phyloP scores from a whole-genome alignment of 2,888 invertebrate genomes.

The Reticulitermes lucifugus region DNA sequence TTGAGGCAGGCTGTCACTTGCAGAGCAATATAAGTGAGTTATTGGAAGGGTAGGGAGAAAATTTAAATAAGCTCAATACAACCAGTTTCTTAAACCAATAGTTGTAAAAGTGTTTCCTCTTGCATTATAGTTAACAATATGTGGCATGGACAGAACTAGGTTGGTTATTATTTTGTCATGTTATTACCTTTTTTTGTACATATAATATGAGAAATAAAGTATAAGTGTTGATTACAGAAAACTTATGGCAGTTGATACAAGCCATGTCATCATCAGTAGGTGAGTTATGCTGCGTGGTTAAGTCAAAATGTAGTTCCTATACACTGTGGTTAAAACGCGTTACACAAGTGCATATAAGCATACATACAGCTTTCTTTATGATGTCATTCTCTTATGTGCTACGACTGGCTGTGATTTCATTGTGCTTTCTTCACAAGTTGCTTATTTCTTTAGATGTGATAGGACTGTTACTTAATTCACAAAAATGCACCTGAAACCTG shows the following conservation, averaged over 20 bases:
- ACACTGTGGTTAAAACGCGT: too few relatives aligned
- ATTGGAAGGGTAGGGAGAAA: background rate
- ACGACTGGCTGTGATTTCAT: too few relatives aligned
- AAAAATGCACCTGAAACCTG: too few relatives aligned
- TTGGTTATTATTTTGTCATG: conserved; percentile 25
- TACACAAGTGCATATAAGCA: too few relatives aligned
- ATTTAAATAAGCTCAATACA: conserved; percentile 3
- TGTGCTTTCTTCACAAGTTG: too few relatives aligned
- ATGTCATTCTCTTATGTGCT: too few relatives aligned
- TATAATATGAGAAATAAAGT: conserved; percentile 21
- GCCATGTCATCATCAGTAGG: too few relatives aligned
- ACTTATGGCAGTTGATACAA: background rate
- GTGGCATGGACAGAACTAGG: conserved; percentile 4
- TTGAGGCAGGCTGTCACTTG: background rate
- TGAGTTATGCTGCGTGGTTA: too few relatives aligned
- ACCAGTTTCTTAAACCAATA: background rate
- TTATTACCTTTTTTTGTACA: conserved; percentile 29
- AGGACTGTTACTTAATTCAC: too few relatives aligned
- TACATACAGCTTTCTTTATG: too few relatives aligned
- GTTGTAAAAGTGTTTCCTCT: conserved; percentile 1
- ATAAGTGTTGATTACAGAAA: conserved; percentile 20
- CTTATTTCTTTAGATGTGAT: too few relatives aligned
- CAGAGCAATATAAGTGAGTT: background rate
- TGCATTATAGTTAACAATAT: background rate
- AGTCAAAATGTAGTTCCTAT: too few relatives aligned